Evolutionary conservation across 1,140 invertebrate genomes (phyloP).

Genomic region (Colletes gigas): DNA sequence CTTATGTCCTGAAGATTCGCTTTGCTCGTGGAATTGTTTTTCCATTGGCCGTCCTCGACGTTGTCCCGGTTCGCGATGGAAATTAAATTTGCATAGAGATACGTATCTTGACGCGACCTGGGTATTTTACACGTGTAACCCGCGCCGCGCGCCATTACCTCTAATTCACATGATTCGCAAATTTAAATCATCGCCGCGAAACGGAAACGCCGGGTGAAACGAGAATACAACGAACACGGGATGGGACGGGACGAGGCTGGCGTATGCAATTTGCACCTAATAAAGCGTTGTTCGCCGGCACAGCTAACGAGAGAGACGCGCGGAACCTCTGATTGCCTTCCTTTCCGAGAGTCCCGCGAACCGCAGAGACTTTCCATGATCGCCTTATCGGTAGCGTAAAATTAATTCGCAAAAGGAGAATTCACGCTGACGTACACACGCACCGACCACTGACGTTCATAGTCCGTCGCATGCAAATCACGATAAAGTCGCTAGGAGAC

Average conservation of each 20-base stretch:
- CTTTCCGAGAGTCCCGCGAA: constrained; percentile 31
- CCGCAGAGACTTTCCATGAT: constrained; percentile 25
- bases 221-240: constrained; percentile 26
- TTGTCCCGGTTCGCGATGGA: background rate
- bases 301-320: constrained; percentile 42
- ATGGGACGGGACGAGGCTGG: background rate
- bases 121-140: constrained; percentile 22
- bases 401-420: constrained; percentile 42
- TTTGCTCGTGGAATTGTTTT: constrained; percentile 2
- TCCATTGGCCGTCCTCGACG: constrained; percentile 8
- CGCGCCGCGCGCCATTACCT: constrained; percentile 10
- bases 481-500: constrained; percentile 45
- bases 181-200: constrained; percentile 44
- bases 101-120: constrained; percentile 25
- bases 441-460: constrained; percentile 17
- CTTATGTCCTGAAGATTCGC: background rate
- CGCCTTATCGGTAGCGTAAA: constrained; percentile 14
- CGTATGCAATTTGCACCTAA: constrained; percentile 65
- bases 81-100: constrained; percentile 23
- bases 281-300: constrained; percentile 43
- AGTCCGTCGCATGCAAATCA: constrained; percentile 34
- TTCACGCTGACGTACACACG: background rate
- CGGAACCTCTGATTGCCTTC: constrained; percentile 30
- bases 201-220: constrained; percentile 46
- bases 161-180: constrained; percentile 42